A percentile compares a stretch with the other conserved stretches of the same genome.
These are phyloP conservation scores for Nematostella vectensis DNA, from an alignment of 92 coral and sea anemone species.

Conservation along the genomic window DNA sequence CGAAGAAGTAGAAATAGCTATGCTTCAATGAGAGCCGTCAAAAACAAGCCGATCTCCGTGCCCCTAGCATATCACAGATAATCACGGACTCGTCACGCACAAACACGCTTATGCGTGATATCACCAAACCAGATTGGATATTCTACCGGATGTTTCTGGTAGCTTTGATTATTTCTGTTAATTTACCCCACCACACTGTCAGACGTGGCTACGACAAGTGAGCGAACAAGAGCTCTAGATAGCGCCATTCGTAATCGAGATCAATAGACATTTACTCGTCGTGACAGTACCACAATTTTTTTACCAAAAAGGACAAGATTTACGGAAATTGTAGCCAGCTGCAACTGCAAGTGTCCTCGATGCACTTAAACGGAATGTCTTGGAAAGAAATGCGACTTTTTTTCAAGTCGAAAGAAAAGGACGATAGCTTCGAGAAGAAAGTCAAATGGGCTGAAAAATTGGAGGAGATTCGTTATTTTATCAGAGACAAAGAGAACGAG, in stretches of 20 bases:
- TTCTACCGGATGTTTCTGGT: slow-evolving; percentile 2
- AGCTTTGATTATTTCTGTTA: slow-evolving; percentile 1
- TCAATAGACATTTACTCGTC: too few species aligned
- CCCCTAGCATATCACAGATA: too few species aligned
- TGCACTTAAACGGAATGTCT: slow-evolving; percentile 16
- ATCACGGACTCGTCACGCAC: too few species aligned
- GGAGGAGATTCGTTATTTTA: slow-evolving; percentile 44
- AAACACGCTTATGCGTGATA: neutral
- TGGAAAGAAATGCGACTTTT: slow-evolving; percentile 22
- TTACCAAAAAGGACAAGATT: too few species aligned
- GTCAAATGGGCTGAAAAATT: slow-evolving; percentile 50
- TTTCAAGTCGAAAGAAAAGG: slow-evolving; percentile 15
- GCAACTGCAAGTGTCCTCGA: too few species aligned
- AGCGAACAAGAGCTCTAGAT: too few species aligned
- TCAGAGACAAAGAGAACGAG: slow-evolving; percentile 13
- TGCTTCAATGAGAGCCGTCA: too few species aligned
- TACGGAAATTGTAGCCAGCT: too few species aligned
- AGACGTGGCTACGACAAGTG: neutral
- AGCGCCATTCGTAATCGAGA: too few species aligned
- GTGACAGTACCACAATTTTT: neutral
- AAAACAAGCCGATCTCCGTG: too few species aligned
- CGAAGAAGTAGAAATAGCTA: too few species aligned
- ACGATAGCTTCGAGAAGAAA: slow-evolving; percentile 9
- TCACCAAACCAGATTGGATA: neutral
- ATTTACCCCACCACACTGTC: slow-evolving; percentile 1